These are phyloP conservation scores for Actinemys pallida DNA, from an alignment of 2,113 vertebrate species.

Conservation along the genomic window DNA sequence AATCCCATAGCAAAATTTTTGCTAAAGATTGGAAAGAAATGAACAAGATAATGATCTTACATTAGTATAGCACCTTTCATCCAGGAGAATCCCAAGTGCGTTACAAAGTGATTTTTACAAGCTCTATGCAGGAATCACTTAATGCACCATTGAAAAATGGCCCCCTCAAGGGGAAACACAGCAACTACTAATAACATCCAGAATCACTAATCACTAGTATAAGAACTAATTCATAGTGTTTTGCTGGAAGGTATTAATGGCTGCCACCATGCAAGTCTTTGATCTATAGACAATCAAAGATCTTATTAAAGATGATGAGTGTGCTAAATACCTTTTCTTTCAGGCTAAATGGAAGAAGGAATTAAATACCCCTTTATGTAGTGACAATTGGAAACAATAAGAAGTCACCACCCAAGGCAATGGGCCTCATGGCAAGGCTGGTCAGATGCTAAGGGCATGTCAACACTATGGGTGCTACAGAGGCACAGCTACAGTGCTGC, in stretches of 20 bases:
- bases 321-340: background rate
- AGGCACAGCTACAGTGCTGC: background rate
- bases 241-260: background rate
- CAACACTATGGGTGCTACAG: background rate
- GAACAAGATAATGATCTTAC: background rate
- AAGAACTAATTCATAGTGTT: background rate
- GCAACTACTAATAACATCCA: background rate
- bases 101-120: background rate
- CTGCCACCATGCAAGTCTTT: accelerated
- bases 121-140: background rate
- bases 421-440: background rate
- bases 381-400: accelerated
- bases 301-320: background rate
- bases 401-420: background rate
- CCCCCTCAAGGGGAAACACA: background rate
- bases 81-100: background rate
- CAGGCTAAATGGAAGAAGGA: background rate
- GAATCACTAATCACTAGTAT: background rate
- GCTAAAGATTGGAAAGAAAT: background rate
- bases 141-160: background rate
- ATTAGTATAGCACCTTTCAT: background rate
- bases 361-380: background rate
- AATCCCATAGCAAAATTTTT: background rate
- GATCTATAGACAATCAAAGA: background rate
- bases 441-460: background rate